Base-by-base conservation (phyloP, 2,113 vertebrate species). In the Conger conger region DNA sequence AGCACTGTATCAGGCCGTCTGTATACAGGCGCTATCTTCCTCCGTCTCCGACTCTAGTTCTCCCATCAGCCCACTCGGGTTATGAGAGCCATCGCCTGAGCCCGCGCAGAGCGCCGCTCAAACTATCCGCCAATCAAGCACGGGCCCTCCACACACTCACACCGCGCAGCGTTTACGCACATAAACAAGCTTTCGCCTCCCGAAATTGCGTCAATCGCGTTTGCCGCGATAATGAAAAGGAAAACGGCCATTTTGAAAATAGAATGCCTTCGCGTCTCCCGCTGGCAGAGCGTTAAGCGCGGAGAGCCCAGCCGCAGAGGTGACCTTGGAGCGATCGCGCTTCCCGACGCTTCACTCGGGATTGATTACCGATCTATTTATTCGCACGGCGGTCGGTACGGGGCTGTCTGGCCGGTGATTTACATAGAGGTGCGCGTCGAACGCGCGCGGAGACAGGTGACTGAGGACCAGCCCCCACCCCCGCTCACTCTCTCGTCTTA, bases 131-230 rank as follows among this genome's bases (percentile, higher is more conserved):
- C 83, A 90, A 81, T 38, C 42, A 88, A 76, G 83, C 45, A 60
- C 91, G 92, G 91, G 90, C 86, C 84, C 89, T 88, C 81, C 81
- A 35, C 86, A 80, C 87, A 80, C 36, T 87, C 87, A 85, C 68
- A 37, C 83, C 86, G 85, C 88, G 87, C 88, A 83, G 68, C 80
- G 86, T 81, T 76, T 93, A 92, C 91, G 89, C 90, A 92, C 91
- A 91, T 90, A 93, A 92, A 92, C 89, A 91, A 17, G 63, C 86
- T 82, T 86, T 35, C 77, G 54, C 86, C 83, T 90, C 88, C 90
- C 89, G 91, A 88, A 83, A 45, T 33, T 45, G 87, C 88, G 90
- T 86, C 89, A 86, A 86, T 84, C 63, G 84, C 81, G 88, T 90
- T 91, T 85, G 88, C 90, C 89, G 88, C 89, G 30, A 87, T 68